These are phyloP conservation scores for Egretta garzetta DNA, from an alignment of 2,113 vertebrate genomes.

Conservation along the genomic window DNA sequence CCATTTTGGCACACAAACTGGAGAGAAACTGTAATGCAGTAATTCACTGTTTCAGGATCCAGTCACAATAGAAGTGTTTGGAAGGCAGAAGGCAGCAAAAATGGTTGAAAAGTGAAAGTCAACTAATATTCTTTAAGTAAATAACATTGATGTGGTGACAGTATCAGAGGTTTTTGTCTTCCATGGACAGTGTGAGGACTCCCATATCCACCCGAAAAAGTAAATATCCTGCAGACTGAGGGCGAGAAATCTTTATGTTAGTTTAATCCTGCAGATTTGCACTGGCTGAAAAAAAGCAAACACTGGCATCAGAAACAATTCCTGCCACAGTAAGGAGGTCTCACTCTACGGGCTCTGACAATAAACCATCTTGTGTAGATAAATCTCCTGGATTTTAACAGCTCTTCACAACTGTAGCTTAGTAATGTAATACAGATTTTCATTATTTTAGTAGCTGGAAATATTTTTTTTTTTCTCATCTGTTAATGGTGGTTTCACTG, in stretches of 20 bases:
- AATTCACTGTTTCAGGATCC: background rate
- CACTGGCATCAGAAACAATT: background rate
- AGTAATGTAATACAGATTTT: background rate
- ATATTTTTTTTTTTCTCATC: background rate
- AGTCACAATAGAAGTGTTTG: background rate
- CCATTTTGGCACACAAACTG: slow-evolving; percentile 1
- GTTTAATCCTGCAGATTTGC: background rate
- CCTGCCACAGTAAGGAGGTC: background rate
- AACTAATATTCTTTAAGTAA: background rate
- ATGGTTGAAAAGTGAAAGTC: background rate
- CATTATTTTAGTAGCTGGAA: background rate
- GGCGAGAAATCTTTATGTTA: background rate
- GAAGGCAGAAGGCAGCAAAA: background rate
- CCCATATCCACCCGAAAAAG: background rate
- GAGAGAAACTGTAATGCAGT: background rate
- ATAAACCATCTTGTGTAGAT: background rate
- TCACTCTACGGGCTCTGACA: background rate
- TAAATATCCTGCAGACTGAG: background rate
- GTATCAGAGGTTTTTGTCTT: background rate
- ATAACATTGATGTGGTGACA: background rate
- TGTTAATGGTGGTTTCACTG: background rate
- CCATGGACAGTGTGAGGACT: background rate
- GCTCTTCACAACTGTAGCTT: background rate
- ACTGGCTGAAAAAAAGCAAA: background rate
- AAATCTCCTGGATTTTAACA: background rate